Evolutionary conservation across 2,113 vertebrate species (phyloP), one percentile per base, ranked within the genome.

Genomic region (Nettapus auritus): DNA sequence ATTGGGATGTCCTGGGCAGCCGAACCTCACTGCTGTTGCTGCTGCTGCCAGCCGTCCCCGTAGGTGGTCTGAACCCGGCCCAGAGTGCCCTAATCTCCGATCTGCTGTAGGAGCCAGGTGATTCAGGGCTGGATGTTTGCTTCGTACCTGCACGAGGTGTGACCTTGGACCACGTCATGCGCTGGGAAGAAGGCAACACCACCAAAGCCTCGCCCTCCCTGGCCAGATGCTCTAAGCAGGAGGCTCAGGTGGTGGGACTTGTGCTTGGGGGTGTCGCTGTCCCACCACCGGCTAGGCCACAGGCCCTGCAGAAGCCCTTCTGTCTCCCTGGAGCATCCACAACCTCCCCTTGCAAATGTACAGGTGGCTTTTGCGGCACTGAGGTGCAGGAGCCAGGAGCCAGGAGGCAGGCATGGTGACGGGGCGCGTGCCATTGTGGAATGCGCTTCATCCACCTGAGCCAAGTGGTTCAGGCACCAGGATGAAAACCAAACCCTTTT

Each of bases 71-170:
- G 94, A 90, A 89, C 33, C 0, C 0, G 0, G 69, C 81, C 88
- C 44, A 60, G 33, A 87, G 56, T 57, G 40, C 84, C 81, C 86
- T 90, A 88, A 96, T 96, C 96, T 97, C 18, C 0, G 0, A 92
- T 97, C 90, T 88, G 57, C 80, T 33, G 56, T 9, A 53, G 86
- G 90, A 92, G 93, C 93, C 90, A 93, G 88, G 62, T 86, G 82
- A 90, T 84, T 93, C 94, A 95, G 69, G 79, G 88, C 76, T 96
- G 86, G 28, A 31, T 89, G 76, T 93, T 96, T 84, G 86, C 71
- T 93, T 62, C 0, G 52, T 95, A 83, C 60, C 23, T 88, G 42
- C 53, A 48, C 53, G 23, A 94, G 90, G 80, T 79, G 93, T 90
- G 90, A 93, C 10, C 80, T 8, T 28, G 31, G 42, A 84, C 53